These are phyloP conservation scores for Tylochromis polylepis DNA, from an alignment of 2,113 vertebrate genomes.

Conservation along the genomic window DNA sequence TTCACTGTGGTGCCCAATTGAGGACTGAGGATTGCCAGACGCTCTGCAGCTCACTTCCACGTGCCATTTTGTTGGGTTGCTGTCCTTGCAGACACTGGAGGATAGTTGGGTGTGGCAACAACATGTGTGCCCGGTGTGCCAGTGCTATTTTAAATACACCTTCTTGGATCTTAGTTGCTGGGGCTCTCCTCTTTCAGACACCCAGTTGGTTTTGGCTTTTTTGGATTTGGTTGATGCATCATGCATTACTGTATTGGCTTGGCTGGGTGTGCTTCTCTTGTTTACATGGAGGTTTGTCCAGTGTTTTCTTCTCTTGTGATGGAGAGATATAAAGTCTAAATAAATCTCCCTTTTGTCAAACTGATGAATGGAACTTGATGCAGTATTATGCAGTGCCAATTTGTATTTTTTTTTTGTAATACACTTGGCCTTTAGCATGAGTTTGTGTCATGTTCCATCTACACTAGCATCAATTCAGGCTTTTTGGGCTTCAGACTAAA, in stretches of 20 bases:
- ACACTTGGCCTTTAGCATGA: not conserved
- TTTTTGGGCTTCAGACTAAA: not conserved
- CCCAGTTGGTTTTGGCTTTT: not conserved
- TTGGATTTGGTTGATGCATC: not conserved
- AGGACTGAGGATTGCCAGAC: not conserved
- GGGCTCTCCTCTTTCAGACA: not conserved
- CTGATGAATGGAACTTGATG: not conserved
- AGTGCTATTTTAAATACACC: not conserved
- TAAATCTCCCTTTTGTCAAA: not conserved
- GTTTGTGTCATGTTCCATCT: not conserved
- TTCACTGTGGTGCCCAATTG: not conserved
- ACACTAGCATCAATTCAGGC: not conserved
- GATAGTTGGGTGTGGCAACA: not conserved
- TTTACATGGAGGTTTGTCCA: not conserved
- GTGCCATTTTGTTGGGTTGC: not conserved
- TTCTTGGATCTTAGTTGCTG: not conserved
- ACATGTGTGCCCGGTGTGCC: not conserved
- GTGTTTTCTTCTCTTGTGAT: not conserved
- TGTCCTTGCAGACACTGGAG: not conserved
- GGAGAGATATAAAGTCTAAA: not conserved
- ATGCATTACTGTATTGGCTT: not conserved
- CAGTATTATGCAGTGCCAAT: not conserved
- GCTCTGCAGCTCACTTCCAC: not conserved
- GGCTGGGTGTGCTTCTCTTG: not conserved
- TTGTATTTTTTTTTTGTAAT: not conserved